Evolutionary conservation across 2,797 vertebrate species (phyloP).

Genomic region (Enoplosus armatus): DNA sequence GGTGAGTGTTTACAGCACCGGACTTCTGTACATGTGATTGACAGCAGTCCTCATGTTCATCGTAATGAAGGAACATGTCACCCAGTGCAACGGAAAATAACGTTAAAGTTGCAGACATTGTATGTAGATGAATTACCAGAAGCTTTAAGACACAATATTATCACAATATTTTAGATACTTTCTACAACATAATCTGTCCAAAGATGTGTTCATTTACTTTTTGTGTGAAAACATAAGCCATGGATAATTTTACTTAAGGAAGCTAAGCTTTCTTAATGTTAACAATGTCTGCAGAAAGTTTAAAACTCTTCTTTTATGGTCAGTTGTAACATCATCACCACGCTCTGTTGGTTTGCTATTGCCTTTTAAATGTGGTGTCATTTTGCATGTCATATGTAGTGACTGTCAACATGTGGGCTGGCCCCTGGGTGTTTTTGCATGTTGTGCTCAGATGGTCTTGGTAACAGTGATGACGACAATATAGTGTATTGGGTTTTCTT

Average conservation of each 20-base stretch:
- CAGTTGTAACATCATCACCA: not conserved
- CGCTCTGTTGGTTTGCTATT: not conserved
- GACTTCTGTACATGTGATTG: too few species aligned
- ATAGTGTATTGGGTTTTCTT: not conserved
- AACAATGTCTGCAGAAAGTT: not conserved
- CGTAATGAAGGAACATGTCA: not conserved
- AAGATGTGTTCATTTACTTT: not conserved
- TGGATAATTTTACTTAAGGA: not conserved
- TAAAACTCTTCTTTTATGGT: not conserved
- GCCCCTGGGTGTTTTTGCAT: not conserved
- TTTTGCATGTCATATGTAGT: not conserved
- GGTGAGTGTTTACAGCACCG: too few species aligned
- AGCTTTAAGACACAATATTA: not conserved
- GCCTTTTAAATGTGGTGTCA: constrained; percentile 7
- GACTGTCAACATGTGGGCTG: not conserved
- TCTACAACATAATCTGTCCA: not conserved
- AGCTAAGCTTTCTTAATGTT: not conserved
- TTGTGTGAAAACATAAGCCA: not conserved
- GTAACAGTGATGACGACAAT: not conserved
- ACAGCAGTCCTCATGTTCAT: not conserved
- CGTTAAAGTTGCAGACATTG: not conserved
- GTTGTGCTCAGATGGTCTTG: constrained; percentile 11
- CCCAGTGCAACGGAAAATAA: not conserved
- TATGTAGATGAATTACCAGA: not conserved
- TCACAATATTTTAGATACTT: not conserved